phyloP scores from a whole-genome alignment of 2,797 vertebrate genomes.

The Danio albolineatus region DNA sequence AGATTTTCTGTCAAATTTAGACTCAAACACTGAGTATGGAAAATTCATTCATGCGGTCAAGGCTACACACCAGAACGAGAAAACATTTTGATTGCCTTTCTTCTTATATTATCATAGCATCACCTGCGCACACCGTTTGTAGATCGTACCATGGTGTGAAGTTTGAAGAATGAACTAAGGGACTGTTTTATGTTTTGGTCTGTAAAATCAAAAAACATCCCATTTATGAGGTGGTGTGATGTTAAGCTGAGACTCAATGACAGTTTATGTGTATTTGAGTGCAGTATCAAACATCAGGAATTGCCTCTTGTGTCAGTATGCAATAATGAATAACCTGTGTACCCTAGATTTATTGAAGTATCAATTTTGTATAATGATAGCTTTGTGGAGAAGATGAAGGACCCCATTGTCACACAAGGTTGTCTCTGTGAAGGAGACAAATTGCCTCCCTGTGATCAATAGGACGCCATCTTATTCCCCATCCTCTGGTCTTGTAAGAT shows the following conservation, averaged over 20 bases:
- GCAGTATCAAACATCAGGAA: background rate
- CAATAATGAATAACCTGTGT: slow-evolving; percentile 30
- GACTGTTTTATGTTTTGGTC: background rate
- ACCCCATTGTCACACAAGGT: slow-evolving; percentile 56
- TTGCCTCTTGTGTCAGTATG: background rate
- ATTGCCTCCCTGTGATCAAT: slow-evolving; percentile 60
- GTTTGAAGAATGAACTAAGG: background rate
- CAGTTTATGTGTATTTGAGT: background rate
- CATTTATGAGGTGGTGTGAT: background rate
- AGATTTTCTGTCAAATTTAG: slow-evolving; percentile 9
- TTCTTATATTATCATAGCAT: background rate
- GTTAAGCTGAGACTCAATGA: background rate
- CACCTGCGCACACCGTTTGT: background rate
- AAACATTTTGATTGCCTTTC: background rate
- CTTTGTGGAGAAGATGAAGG: slow-evolving; percentile 35
- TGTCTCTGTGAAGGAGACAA: slow-evolving; percentile 56
- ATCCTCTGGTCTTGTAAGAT: slow-evolving; percentile 51
- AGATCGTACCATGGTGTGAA: background rate
- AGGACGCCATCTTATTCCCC: slow-evolving; percentile 52
- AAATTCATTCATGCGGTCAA: background rate
- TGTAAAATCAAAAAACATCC: background rate
- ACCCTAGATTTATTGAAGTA: slow-evolving; percentile 48
- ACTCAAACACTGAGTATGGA: background rate
- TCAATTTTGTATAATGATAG: slow-evolving; percentile 66
- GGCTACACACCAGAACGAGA: background rate